Percentiles rank a stretch among this genome's conserved stretches.
Conservation (phyloP, 2,888 invertebrate genomes). For the Lomographa bimaculata region DNA sequence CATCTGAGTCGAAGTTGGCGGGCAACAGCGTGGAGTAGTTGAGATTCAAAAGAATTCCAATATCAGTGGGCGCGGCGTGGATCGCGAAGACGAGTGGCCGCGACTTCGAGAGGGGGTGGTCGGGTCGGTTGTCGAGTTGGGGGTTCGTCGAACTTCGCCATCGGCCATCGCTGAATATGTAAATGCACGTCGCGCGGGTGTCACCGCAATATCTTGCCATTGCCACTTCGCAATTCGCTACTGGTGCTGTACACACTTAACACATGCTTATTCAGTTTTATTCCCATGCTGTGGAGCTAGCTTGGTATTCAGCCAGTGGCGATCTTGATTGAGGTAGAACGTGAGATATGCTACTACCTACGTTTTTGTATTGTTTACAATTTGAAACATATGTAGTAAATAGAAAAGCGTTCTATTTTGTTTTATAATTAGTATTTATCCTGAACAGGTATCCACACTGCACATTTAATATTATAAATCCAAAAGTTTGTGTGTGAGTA, state of each 20-base stretch:
- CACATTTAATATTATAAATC: too few relatives aligned
- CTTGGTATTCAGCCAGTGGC: not conserved
- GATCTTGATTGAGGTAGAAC: too few relatives aligned
- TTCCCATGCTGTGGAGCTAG: slow-evolving; percentile 35
- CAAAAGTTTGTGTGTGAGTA: too few relatives aligned
- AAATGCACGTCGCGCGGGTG: slow-evolving; percentile 57
- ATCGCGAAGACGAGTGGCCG: slow-evolving; percentile 47
- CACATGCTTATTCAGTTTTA: slow-evolving; percentile 51
- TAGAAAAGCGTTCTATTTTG: too few relatives aligned
- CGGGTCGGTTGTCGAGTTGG: slow-evolving; percentile 19
- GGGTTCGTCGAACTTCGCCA: slow-evolving; percentile 37
- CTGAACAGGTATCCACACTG: too few relatives aligned
- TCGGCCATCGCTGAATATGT: slow-evolving; percentile 70
- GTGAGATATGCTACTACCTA: too few relatives aligned
- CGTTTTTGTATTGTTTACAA: too few relatives aligned
- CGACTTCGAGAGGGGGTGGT: slow-evolving; percentile 25
- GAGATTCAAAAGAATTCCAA: slow-evolving; percentile 79
- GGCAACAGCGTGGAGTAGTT: slow-evolving; percentile 57
- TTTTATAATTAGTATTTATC: too few relatives aligned
- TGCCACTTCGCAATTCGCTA: slow-evolving; percentile 37
- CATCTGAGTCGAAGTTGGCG: slow-evolving; percentile 62
- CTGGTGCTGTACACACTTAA: slow-evolving; percentile 45
- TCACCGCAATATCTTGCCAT: slow-evolving; percentile 63
- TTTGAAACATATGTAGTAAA: too few relatives aligned
- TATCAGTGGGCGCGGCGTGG: slow-evolving; percentile 55